A percentile compares a stretch with the other conserved stretches of the same genome.
Evolutionary conservation across 2,797 vertebrate genomes (phyloP).

Genomic region (Gambusia yucatana): DNA sequence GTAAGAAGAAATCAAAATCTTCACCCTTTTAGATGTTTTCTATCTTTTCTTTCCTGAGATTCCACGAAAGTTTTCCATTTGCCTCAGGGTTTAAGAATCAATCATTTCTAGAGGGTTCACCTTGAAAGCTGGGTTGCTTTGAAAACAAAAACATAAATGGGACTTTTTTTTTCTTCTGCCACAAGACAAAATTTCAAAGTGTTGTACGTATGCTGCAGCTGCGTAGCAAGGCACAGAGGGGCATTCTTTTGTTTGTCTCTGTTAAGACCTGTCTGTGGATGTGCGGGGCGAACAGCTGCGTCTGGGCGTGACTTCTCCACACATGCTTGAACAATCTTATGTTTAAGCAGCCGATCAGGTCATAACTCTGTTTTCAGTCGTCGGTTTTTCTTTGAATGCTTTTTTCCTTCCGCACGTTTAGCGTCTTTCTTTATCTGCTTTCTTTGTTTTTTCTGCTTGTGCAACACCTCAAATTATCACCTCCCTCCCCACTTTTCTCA

Average conservation of each 20-base stretch:
- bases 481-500: constrained; percentile 28
- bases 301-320: constrained; percentile 2
- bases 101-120: constrained; percentile 2
- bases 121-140: constrained; percentile 3
- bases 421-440: constrained; percentile 14
- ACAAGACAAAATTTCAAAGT: background rate
- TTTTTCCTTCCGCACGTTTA: constrained; percentile 2
- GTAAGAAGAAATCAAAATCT: constrained; percentile 79
- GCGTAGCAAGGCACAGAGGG: background rate
- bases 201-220: background rate
- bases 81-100: background rate
- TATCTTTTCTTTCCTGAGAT: constrained; percentile 2
- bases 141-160: background rate
- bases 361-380: background rate
- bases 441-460: constrained; percentile 43
- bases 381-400: background rate
- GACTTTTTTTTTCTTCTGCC: background rate
- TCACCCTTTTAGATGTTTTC: background rate
- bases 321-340: background rate
- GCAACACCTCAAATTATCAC: constrained; percentile 37
- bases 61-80: constrained; percentile 30
- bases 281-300: background rate
- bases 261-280: constrained; percentile 19
- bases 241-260: background rate
- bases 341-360: constrained; percentile 6